phyloP scores from a whole-genome alignment of 2,888 invertebrate species.

The Isotomurus palustris region DNA sequence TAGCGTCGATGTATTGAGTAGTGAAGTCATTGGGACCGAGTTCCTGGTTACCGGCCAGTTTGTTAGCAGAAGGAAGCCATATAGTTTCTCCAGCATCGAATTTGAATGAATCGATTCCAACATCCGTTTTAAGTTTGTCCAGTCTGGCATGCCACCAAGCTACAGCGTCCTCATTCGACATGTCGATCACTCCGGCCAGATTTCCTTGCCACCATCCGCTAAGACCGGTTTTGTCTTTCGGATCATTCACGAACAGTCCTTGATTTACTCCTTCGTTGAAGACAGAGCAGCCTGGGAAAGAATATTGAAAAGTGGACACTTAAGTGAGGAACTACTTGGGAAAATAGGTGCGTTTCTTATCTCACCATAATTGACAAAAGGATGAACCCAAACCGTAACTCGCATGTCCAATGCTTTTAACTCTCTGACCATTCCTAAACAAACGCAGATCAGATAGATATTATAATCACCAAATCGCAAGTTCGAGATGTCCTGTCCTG shows the following conservation, averaged over 20 bases:
- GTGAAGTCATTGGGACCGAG: slow-evolving; percentile 31
- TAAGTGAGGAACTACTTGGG: background rate
- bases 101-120: slow-evolving; percentile 69
- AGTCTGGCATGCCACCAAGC: slow-evolving; percentile 50
- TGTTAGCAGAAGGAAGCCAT: slow-evolving; percentile 59
- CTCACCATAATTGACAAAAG: slow-evolving; percentile 64
- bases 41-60: slow-evolving; percentile 29
- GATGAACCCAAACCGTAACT: slow-evolving; percentile 78
- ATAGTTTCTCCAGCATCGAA: slow-evolving; percentile 76
- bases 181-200: slow-evolving; percentile 58
- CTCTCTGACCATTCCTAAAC: slow-evolving; percentile 30
- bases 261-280: slow-evolving; percentile 58
- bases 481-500: background rate
- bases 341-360: background rate
- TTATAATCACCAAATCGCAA: background rate
- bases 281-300: slow-evolving; percentile 57
- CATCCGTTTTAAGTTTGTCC: slow-evolving; percentile 56
- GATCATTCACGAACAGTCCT: slow-evolving; percentile 56
- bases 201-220: slow-evolving; percentile 55
- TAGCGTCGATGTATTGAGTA: slow-evolving; percentile 36
- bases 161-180: slow-evolving; percentile 62
- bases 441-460: background rate
- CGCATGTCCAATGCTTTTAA: slow-evolving; percentile 59
- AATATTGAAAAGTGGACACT: background rate
- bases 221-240: slow-evolving; percentile 46